Conservation (phyloP, 2,113 vertebrate genomes). For the Passer montanus region DNA sequence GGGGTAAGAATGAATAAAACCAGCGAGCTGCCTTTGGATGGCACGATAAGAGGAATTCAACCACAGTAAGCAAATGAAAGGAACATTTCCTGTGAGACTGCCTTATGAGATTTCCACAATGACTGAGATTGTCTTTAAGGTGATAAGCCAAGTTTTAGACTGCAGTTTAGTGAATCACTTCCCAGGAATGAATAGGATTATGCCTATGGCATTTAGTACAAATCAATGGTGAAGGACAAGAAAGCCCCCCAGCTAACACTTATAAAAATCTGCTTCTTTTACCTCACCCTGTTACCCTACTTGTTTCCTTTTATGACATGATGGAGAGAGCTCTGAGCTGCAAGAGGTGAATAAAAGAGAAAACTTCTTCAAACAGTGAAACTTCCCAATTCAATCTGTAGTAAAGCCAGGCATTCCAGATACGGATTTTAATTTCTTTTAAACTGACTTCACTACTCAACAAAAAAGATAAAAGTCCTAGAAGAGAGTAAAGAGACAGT, state of each 20-base stretch:
- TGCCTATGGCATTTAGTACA: conserved; percentile 21
- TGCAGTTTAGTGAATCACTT: conserved; percentile 50
- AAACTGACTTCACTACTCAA: neutral
- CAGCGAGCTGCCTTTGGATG: neutral
- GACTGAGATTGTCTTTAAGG: conserved; percentile 34
- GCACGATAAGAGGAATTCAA: neutral
- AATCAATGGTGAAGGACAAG: conserved; percentile 62
- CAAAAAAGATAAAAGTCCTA: neutral
- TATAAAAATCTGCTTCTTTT: conserved; percentile 27
- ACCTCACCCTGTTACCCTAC: neutral
- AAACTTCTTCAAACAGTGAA: conserved; percentile 25
- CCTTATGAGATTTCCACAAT: conserved; percentile 1
- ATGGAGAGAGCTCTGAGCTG: conserved; percentile 27
- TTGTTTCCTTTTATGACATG: conserved; percentile 38
- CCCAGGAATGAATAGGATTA: conserved; percentile 45
- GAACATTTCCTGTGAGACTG: neutral
- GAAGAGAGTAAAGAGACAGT: neutral
- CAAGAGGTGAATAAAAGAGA: conserved; percentile 13
- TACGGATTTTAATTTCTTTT: neutral
- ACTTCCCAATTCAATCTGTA: conserved; percentile 13
- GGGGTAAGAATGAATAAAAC: neutral
- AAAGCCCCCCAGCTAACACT: conserved; percentile 29
- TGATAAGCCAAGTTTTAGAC: conserved; percentile 45
- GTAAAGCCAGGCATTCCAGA: neutral
- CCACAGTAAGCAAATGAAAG: conserved; percentile 22